phyloP scores from a whole-genome alignment of 2,797 vertebrate species.

The Amazona ochrocephala region DNA sequence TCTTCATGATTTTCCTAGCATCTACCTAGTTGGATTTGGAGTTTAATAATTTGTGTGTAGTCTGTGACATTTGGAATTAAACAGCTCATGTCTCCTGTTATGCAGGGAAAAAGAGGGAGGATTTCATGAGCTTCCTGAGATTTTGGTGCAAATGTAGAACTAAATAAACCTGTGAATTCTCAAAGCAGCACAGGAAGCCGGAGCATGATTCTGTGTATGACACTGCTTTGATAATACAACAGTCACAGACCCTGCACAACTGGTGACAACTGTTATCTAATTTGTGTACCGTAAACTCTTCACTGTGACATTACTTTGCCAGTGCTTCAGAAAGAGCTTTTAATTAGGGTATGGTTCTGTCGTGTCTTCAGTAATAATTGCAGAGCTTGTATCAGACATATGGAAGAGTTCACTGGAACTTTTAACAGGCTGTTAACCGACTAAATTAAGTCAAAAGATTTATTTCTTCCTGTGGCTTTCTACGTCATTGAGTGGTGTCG shows the following conservation, averaged over 20 bases:
- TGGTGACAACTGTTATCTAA: background rate
- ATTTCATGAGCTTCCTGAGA: background rate
- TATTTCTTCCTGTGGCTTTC: conserved; percentile 11
- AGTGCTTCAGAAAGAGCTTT: conserved; percentile 15
- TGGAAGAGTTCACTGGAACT: conserved; percentile 41
- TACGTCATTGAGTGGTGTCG: background rate
- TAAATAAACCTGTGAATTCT: background rate
- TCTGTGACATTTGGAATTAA: conserved; percentile 13
- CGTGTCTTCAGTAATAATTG: conserved; percentile 25
- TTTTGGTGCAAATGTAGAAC: background rate
- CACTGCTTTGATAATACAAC: background rate
- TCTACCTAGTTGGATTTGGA: background rate
- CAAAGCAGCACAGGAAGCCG: background rate
- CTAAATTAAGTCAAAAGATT: conserved; percentile 30
- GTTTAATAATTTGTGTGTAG: background rate
- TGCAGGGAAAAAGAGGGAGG: background rate
- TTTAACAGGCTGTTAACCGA: conserved; percentile 12
- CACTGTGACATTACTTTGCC: background rate
- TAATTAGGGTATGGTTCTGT: conserved; percentile 45
- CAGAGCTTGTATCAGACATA: conserved; percentile 31
- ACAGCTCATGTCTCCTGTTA: background rate
- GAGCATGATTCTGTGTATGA: background rate
- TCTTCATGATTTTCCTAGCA: background rate
- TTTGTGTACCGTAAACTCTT: background rate
- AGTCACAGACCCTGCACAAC: background rate